Evolutionary conservation across 2,113 vertebrate species (phyloP).

Genomic region (Tetrax tetrax): DNA sequence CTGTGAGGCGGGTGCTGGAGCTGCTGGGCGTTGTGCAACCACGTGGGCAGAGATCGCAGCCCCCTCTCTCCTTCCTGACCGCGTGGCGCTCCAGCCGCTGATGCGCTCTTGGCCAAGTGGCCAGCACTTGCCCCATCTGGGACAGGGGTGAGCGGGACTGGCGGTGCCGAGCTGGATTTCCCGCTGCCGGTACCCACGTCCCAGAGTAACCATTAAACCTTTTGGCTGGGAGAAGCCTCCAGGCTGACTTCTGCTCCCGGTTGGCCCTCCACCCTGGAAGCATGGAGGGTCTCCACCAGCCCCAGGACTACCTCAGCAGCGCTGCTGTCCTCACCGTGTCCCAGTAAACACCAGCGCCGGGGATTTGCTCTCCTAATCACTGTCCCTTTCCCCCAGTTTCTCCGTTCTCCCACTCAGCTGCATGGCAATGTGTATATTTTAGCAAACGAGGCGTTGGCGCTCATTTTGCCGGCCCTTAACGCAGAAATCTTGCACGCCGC

Average conservation of each 20-base stretch:
- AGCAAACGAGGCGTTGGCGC: accelerated
- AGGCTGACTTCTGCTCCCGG: not conserved
- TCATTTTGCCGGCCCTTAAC: not conserved
- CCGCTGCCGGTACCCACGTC: not conserved
- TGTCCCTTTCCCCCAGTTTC: slow-evolving; percentile 1
- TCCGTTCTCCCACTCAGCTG: not conserved
- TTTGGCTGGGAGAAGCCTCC: not conserved
- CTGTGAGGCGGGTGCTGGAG: accelerated
- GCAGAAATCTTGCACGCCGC: not conserved
- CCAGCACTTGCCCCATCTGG: not conserved
- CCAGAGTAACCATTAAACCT: not conserved
- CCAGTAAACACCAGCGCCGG: not conserved
- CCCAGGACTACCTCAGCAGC: not conserved
- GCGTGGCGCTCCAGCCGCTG: accelerated
- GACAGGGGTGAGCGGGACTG: not conserved
- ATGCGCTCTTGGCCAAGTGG: accelerated
- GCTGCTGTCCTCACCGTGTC: not conserved
- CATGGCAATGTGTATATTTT: not conserved
- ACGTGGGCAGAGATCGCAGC: accelerated
- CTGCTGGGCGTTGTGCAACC: not conserved
- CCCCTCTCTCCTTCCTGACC: not conserved
- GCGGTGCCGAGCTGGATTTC: not conserved
- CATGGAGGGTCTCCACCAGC: not conserved
- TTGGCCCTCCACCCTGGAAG: not conserved
- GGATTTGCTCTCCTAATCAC: not conserved